These are phyloP conservation scores for Orthosia incerta DNA, from an alignment of 2,888 invertebrate species.

Conservation along the genomic window DNA sequence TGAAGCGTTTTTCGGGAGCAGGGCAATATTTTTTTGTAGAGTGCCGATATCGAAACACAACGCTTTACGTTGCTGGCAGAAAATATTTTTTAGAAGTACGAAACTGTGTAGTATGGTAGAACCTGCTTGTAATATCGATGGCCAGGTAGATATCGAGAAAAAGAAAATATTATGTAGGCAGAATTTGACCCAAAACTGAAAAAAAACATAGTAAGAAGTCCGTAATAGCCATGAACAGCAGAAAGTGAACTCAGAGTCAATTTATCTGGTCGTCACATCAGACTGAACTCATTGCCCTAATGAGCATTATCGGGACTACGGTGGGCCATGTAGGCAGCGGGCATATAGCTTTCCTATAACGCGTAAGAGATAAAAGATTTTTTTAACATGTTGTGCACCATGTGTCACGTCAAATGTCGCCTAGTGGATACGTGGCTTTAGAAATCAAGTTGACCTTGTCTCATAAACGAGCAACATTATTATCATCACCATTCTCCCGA, in stretches of 20 bases:
- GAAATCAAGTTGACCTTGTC: too few relatives aligned
- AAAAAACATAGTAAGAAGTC: slow-evolving; percentile 10
- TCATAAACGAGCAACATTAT: too few relatives aligned
- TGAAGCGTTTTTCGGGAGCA: slow-evolving; percentile 26
- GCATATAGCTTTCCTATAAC: too few relatives aligned
- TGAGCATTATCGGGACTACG: slow-evolving; percentile 49
- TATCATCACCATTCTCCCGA: too few relatives aligned
- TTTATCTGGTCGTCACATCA: slow-evolving; percentile 64
- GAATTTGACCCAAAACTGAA: background rate
- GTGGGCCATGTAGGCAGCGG: slow-evolving; percentile 28
- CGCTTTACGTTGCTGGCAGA: background rate
- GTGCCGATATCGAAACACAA: slow-evolving; percentile 5
- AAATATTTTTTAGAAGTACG: background rate
- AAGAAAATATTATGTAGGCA: background rate
- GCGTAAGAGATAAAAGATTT: too few relatives aligned
- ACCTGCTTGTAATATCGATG: background rate
- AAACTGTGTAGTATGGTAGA: background rate
- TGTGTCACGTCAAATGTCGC: too few relatives aligned
- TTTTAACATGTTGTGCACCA: too few relatives aligned
- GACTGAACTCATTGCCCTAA: slow-evolving; percentile 64
- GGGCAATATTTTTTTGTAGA: slow-evolving; percentile 30
- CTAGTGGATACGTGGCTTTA: too few relatives aligned
- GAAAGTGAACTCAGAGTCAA: slow-evolving; percentile 55
- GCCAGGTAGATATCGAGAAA: background rate
- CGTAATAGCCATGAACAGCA: slow-evolving; percentile 29